Evolutionary conservation across 1,140 invertebrate genomes (phyloP), one percentile per base, ranked within the genome.

Genomic region (Drosophila ambigua): DNA sequence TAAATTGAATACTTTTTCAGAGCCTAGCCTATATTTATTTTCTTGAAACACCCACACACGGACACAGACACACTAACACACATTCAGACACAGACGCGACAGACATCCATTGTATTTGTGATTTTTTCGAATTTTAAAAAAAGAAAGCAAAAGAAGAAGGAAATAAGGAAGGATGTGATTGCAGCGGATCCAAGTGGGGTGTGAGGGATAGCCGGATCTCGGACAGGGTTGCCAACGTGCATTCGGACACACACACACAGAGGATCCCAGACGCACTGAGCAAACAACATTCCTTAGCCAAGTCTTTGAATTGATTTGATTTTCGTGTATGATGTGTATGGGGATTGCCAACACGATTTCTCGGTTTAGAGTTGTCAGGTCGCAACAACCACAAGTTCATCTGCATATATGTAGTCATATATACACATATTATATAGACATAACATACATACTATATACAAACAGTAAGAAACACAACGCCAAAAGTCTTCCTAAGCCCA

Each of bases 401-500:
- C 59, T 72, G 65, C 52, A 55, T 59, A 49, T 63, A 49, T 41
- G 31, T 62, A 67, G 23, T 53, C 45, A 58, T 75, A 51, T 46
- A 65, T 49, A 60, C 24, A 20, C 72, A 67, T 41, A 61, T 61
- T 67, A 52, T 72, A 65, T 72, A 83, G 39, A 77, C 57, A 52
- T 43, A 68, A 77, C 20, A 74, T 68, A 72, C 71, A 79, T 72
- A 85, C 31, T 39, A 39, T 39, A 39, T 39, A 39, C 35, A 59
- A 78, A 77, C 81, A 66, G 44, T 69, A 69, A 76, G 77, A 82
- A 78, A 85, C 74, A 78, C 74, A 88, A 88, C 84, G 83, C 83
- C 79, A 88, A 88, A 88, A 83, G 83, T 88, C 83, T 88, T 88
- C 83, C 83, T 88, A 83, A 88, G 79, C 84, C 72, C 79, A 79